Evolutionary conservation across 2,888 invertebrate genomes (phyloP).

Genomic region (Parelbella ahira): DNA sequence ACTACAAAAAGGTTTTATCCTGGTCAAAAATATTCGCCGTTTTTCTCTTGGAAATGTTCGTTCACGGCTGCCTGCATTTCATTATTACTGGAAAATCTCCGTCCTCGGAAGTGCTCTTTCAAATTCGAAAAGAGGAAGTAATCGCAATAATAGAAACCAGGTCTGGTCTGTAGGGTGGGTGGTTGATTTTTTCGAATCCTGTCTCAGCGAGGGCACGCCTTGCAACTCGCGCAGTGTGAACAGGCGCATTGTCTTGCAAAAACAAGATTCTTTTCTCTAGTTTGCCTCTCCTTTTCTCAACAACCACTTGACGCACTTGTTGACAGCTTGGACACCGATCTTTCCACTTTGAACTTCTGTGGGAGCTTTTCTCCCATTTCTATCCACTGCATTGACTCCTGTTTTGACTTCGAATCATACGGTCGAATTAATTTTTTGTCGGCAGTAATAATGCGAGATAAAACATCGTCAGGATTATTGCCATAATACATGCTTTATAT

Average conservation of each 20-base stretch:
- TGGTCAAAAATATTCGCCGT: not conserved
- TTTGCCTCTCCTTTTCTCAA: too few species aligned
- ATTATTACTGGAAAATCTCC: not conserved
- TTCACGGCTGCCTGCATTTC: not conserved
- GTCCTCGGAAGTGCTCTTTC: conserved; percentile 11
- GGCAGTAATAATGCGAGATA: conserved; percentile 5
- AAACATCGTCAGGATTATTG: too few species aligned
- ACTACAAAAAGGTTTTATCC: not conserved
- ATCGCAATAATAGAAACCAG: conserved; percentile 17
- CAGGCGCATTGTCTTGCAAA: too few species aligned
- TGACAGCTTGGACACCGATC: too few species aligned
- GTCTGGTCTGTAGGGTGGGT: conserved; percentile 25
- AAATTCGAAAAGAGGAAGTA: conserved; percentile 23
- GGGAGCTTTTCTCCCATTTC: conserved; percentile 19
- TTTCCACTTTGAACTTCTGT: too few species aligned
- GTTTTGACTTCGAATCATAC: conserved; percentile 1
- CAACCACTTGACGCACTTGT: too few species aligned
- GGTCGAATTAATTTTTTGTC: conserved; percentile 14
- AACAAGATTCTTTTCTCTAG: too few species aligned
- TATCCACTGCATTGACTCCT: conserved; percentile 22
- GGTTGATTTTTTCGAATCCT: conserved; percentile 26
- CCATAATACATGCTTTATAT: too few species aligned
- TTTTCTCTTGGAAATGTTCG: too few species aligned
- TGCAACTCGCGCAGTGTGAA: conserved; percentile 25
- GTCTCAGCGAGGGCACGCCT: conserved; percentile 23